phyloP scores from a whole-genome alignment of 2,888 invertebrate genomes.

The Acleris emargana region DNA sequence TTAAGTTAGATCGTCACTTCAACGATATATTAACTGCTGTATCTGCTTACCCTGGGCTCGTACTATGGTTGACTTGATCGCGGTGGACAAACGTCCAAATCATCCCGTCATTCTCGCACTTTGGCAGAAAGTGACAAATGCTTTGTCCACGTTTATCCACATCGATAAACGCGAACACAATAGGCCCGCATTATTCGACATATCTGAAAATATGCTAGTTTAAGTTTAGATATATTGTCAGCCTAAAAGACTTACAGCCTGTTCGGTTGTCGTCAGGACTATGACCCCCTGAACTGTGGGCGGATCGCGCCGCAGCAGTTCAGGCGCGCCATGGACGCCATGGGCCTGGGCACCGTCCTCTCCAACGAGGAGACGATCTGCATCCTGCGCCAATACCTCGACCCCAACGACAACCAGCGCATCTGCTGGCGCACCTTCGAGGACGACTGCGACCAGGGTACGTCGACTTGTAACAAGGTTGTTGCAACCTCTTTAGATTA shows the following conservation, averaged over 20 bases:
- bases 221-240: background rate
- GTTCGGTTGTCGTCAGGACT: conserved; percentile 75
- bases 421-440: conserved; percentile 91
- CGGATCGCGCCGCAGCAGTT: conserved; percentile 88
- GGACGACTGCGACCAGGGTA: conserved; percentile 90
- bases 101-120: no score
- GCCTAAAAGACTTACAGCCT: no score
- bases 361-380: conserved; percentile 85
- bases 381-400: conserved; percentile 86
- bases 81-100: no score
- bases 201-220: no score
- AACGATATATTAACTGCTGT: no score
- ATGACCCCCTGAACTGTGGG: conserved; percentile 87
- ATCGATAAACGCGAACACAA: no score
- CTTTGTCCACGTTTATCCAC: no score
- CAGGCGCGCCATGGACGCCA: conserved; percentile 86
- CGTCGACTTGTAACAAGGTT: background rate
- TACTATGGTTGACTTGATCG: no score
- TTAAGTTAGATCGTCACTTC: no score
- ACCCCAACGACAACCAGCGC: conserved; percentile 87
- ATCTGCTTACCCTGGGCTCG: no score
- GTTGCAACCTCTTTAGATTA: background rate
- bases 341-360: conserved; percentile 86
- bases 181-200: no score
- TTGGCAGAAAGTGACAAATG: no score